Evolutionary conservation across 2,888 invertebrate species (phyloP).

Genomic region (Andrena bucephala): DNA sequence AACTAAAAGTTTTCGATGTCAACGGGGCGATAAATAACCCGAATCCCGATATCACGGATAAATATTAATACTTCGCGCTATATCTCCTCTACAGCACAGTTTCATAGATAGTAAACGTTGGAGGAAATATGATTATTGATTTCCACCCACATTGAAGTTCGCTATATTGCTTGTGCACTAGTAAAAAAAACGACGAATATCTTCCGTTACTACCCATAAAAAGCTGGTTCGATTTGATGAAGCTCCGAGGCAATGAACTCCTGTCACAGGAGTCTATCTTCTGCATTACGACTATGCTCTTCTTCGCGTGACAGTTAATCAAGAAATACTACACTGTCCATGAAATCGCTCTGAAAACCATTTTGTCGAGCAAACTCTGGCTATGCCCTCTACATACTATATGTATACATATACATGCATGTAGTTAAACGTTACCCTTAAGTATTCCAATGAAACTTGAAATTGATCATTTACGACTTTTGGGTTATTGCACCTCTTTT

Average conservation of each 20-base stretch:
- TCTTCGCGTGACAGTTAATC: constrained; percentile 34
- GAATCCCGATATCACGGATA: constrained; percentile 8
- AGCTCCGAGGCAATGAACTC: constrained; percentile 46
- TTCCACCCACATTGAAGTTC: constrained; percentile 39
- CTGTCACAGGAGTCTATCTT: constrained; percentile 41
- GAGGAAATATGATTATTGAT: constrained; percentile 56
- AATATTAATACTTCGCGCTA: constrained; percentile 35
- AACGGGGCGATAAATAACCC: constrained; percentile 8
- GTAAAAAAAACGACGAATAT: constrained; percentile 49
- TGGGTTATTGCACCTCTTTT: no score
- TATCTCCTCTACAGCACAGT: constrained; percentile 2
- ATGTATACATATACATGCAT: no score
- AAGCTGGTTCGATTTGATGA: constrained; percentile 53
- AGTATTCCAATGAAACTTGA: no score
- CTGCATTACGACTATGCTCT: constrained; percentile 41
- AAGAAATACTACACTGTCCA: not conserved
- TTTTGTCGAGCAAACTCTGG: not conserved
- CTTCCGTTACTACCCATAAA: constrained; percentile 58
- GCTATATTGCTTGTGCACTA: constrained; percentile 45
- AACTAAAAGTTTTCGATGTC: not conserved
- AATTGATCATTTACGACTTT: no score
- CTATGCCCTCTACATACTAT: no score
- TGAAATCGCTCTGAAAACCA: not conserved
- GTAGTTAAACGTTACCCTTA: no score
- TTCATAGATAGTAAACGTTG: constrained; percentile 39